These are phyloP conservation scores for Caerostris extrusa DNA, from an alignment of 1,140 invertebrate genomes.

Conservation along the genomic window DNA sequence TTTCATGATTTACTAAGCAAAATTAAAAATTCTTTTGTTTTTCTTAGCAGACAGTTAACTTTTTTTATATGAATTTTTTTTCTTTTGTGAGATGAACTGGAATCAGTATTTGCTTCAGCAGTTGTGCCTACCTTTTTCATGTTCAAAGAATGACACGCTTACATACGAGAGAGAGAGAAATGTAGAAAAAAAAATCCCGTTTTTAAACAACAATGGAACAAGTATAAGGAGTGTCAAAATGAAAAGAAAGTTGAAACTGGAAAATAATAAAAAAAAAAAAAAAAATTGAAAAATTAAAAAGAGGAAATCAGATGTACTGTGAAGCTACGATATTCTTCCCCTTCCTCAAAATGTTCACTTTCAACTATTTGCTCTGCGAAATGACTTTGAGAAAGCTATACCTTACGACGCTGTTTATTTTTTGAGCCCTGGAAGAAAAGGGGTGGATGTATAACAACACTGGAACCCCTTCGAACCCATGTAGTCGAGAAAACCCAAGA, in stretches of 20 bases:
- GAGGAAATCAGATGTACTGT: not conserved
- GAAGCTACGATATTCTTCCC: not conserved
- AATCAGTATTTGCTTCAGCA: too few species aligned
- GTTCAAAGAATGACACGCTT: too few species aligned
- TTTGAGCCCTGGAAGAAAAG: not conserved
- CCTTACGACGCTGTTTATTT: slow-evolving; percentile 2
- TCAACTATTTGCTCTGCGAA: slow-evolving; percentile 57
- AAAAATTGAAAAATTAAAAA: not conserved
- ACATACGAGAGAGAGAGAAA: too few species aligned
- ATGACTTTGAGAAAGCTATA: slow-evolving; percentile 51
- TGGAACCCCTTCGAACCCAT: not conserved
- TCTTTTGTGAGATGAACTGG: too few species aligned
- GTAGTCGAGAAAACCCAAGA: not conserved
- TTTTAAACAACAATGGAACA: slow-evolving; percentile 26
- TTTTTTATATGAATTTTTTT: too few species aligned
- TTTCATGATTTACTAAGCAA: too few species aligned
- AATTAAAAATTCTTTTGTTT: too few species aligned
- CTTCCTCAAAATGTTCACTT: slow-evolving; percentile 53
- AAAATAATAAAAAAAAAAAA: not conserved
- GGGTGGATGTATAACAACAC: not conserved
- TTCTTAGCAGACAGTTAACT: too few species aligned
- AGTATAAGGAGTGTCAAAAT: slow-evolving; percentile 47
- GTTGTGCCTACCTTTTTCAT: too few species aligned
- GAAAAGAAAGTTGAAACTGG: slow-evolving; percentile 16
- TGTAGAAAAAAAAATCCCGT: not conserved